Evolutionary conservation across 2,797 vertebrate genomes (phyloP), one percentile per base, ranked within the genome.

Genomic region (Cichlasoma orientale): DNA sequence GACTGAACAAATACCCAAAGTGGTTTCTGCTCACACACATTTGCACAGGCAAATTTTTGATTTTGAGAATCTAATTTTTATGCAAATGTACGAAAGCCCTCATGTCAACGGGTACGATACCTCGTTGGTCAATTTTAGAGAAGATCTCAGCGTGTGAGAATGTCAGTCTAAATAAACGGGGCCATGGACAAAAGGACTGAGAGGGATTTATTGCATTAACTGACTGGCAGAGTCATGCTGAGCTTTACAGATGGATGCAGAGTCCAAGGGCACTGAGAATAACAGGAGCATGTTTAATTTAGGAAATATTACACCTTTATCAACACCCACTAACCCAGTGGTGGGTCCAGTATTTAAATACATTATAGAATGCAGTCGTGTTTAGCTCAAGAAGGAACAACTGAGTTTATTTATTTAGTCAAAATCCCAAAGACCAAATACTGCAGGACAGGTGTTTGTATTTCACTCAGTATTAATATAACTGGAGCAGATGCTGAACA

Each of bases 91-190:
- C 73, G 41, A 69, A 63, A 33, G n/a, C 5, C 52, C 56, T 16
- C 47, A 19, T 56, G 74, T 55, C 4, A 23, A 6, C 36, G 72
- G 77, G 79, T 66, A 72, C 19, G 50, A 89, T 82, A 54, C 77
- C 58, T 38, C 25, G 44, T 55, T 21, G 23, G 83, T 78, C 69
- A 61, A 41, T 85, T 88, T 84, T 53, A 89, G 82, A 78, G 77
- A 57, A 76, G 84, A 85, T 80, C 75, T 87, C 82, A 87, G 53
- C 57, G 33, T 54, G 38, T 79, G 31, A 86, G 75, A 77, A 76
- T 54, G 87, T 80, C 50, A 74, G 77, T 89, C 78, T 84, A 83
- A 82, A 78, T 59, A 88, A 91, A 91, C 85, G 86, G 4, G 13
- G 52, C 21, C 85, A 14, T 63, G 33, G 69, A 81, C 61, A 66